phyloP scores from a whole-genome alignment of 2,797 vertebrate species.

The Pseudomugil tenellus region DNA sequence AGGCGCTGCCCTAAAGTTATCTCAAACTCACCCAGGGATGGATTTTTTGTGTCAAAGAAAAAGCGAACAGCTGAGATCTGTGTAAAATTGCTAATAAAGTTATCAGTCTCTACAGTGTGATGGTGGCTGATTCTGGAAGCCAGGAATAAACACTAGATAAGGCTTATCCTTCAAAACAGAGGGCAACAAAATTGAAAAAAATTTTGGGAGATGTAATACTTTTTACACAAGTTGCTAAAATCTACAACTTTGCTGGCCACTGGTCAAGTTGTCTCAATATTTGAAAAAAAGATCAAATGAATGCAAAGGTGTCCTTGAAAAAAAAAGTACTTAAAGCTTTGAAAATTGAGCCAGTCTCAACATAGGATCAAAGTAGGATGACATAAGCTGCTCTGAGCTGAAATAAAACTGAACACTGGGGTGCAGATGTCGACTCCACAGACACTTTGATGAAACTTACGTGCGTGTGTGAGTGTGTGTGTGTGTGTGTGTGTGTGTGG shows the following conservation, averaged over 20 bases:
- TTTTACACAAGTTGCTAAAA: not conserved
- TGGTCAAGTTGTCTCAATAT: not conserved
- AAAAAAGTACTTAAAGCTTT: not conserved
- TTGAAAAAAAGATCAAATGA: slow-evolving; percentile 5
- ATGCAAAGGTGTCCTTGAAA: not conserved
- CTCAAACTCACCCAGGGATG: slow-evolving; percentile 19
- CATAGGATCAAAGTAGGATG: not conserved
- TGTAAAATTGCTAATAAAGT: slow-evolving; percentile 37
- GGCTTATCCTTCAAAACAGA: slow-evolving; percentile 37
- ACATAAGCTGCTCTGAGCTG: slow-evolving; percentile 6
- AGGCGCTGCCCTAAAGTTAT: slow-evolving; percentile 6
- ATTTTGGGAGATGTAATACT: too few species aligned
- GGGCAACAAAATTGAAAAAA: slow-evolving; percentile 10
- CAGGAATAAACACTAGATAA: slow-evolving; percentile 41
- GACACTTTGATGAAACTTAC: slow-evolving; percentile 28
- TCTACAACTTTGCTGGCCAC: not conserved
- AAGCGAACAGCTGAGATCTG: slow-evolving; percentile 27
- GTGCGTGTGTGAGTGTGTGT: too few species aligned
- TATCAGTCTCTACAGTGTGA: slow-evolving; percentile 24
- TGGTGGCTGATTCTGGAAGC: slow-evolving; percentile 22
- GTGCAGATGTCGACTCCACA: not conserved
- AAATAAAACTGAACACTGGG: slow-evolving; percentile 14
- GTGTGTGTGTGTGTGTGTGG: too few species aligned
- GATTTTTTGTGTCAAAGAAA: slow-evolving; percentile 28
- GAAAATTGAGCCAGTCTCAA: slow-evolving; percentile 2